Percentiles rank a stretch among this genome's conserved stretches.
Evolutionary conservation across 2,797 vertebrate genomes (phyloP).

Genomic region (Morus bassanus): DNA sequence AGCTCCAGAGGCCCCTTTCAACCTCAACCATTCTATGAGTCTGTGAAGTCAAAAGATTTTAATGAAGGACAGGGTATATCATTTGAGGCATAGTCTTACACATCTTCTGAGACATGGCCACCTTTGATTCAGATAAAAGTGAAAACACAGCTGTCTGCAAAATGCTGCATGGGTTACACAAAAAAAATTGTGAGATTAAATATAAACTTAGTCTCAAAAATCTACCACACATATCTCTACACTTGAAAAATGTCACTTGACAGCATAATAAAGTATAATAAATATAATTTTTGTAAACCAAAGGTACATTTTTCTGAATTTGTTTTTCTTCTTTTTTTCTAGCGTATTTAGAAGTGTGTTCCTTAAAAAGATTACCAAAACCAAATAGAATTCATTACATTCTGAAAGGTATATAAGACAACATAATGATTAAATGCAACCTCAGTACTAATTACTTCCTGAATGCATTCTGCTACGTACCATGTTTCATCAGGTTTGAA

Average conservation of each 20-base stretch:
- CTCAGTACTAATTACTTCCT: neutral
- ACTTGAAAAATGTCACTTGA: neutral
- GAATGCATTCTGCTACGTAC: neutral
- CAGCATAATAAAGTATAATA: neutral
- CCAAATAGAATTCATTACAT: neutral
- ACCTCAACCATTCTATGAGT: neutral
- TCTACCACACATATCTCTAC: neutral
- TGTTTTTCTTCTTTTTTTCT: neutral
- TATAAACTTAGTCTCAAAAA: neutral
- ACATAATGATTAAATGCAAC: neutral
- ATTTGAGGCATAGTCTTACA: neutral
- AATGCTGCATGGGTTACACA: neutral
- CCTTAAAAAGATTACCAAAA: neutral
- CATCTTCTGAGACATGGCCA: neutral
- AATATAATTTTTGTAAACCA: neutral
- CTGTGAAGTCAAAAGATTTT: neutral
- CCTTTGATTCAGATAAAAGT: neutral
- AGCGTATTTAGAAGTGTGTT: neutral
- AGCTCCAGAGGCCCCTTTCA: neutral
- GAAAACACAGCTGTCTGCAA: neutral
- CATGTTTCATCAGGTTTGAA: neutral
- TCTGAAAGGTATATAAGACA: neutral
- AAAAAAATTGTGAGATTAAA: neutral
- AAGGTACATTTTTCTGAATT: neutral
- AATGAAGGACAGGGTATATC: neutral